Evolutionary conservation across 2,888 invertebrate species (phyloP).

Genomic region (Callinectes sapidus): DNA sequence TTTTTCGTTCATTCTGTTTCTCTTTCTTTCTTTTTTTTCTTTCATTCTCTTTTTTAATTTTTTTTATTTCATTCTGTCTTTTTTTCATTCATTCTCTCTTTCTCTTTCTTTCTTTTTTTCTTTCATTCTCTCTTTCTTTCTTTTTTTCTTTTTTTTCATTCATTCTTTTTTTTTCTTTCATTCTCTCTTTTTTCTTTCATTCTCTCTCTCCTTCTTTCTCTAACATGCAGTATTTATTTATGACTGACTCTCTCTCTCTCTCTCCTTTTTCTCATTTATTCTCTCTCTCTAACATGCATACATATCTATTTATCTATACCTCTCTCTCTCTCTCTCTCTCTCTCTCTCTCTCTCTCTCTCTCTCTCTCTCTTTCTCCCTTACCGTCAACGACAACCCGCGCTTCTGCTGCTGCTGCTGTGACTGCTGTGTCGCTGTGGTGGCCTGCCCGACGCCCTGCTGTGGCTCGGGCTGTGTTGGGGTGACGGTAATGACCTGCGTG

Average conservation of each 20-base stretch:
- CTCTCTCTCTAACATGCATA: too few species aligned
- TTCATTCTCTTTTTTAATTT: too few species aligned
- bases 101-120: too few species aligned
- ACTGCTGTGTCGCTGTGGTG: too few species aligned
- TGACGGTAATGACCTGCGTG: conserved; percentile 55
- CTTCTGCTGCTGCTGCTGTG: conserved; percentile 67
- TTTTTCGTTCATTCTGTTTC: too few species aligned
- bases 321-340: not conserved
- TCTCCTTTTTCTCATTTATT: not conserved
- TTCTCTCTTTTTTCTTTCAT: not conserved
- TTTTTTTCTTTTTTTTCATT: too few species aligned
- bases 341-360: not conserved
- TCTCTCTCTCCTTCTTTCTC: not conserved
- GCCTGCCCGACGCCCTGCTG: conserved; percentile 40
- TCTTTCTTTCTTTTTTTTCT: not conserved
- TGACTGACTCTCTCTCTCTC: too few species aligned
- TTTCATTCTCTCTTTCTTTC: too few species aligned
- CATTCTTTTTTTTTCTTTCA: too few species aligned
- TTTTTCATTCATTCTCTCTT: too few species aligned
- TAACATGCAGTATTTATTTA: too few species aligned
- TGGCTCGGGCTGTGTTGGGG: conserved; percentile 53
- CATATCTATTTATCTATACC: not conserved
- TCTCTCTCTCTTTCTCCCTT: conserved; percentile 35
- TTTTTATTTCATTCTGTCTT: too few species aligned
- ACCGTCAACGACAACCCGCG: conserved; percentile 72